Base-by-base conservation (phyloP, 1,140 invertebrate species). In the Bursaphelenchus mucronatus region DNA sequence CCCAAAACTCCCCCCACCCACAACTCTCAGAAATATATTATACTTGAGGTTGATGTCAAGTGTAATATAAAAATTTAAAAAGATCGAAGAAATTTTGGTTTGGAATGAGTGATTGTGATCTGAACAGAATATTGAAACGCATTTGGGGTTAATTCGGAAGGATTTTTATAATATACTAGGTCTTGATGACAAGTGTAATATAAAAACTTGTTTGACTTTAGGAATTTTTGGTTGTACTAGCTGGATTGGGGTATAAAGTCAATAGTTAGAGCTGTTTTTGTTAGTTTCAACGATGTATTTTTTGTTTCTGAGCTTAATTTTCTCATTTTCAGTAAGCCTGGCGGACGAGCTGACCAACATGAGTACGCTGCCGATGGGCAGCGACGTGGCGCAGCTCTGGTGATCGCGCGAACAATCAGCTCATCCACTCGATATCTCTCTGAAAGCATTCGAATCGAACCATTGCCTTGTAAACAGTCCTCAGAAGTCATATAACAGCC, bases 321-420 rank as follows among this genome's bases (percentile, higher is more conserved):
- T 15, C 8, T n/a, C 0, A 7, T n/a, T 45, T 64, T 46, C 41
- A 64, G 63, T 61, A 8, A 40, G 21, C 8, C n/a, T 64, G 0
- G 63, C 63, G 3, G 63, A 64, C 44, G 63, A 64, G 30, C 58
- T 64, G 17, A 63, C 63, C 0, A 11, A 5, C 8, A 66, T 66
- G n/a, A 58, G 17, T 17, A 59, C 54, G 1, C 58, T 61, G 19
- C 53, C 61, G 39, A 63, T 61, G 11, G 61, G 53, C 30, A 30
- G 30, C 30, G 30, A 30, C 30, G 30, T 30, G 30, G 30, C 30
- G 30, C 30, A 30, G 30, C 30, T 30, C 5, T 30, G 30, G 30
- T 30, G 30, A 30, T 1, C 5, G 30, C 5, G 30, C 30, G 2
- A 30, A 30, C 30, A 30, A 30, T 30, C 30, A 30, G 30, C 30